Conservation (phyloP, 1,140 invertebrate species). For the Diachasmimorpha longicaudata region DNA sequence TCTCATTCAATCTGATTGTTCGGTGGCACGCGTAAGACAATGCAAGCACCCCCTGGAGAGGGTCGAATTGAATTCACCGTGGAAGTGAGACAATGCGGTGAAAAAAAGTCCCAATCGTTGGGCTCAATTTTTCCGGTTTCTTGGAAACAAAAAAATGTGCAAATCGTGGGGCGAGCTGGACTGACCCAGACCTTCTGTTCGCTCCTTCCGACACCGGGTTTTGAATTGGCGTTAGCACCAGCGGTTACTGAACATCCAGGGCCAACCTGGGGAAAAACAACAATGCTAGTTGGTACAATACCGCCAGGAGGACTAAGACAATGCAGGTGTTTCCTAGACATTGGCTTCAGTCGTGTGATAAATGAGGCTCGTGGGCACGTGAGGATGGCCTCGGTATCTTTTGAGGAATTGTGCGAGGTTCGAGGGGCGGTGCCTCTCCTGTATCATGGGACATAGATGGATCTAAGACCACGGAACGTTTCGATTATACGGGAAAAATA, state of each 20-base stretch:
- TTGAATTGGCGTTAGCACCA: not conserved
- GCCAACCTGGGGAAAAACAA: not conserved
- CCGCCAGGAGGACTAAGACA: not conserved
- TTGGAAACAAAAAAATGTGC: not conserved
- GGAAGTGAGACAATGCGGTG: not conserved
- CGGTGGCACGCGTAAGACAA: not conserved
- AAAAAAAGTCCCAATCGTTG: not conserved
- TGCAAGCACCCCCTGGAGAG: not conserved
- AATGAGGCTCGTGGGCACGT: not conserved
- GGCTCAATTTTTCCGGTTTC: not conserved
- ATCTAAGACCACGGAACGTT: not conserved
- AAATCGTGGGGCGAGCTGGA: not conserved
- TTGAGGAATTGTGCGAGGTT: not conserved
- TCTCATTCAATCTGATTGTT: not conserved
- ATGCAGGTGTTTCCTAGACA: not conserved
- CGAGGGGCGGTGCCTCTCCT: not conserved
- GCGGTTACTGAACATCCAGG: not conserved
- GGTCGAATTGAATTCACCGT: not conserved
- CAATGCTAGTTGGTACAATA: not conserved
- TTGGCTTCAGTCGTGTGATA: not conserved
- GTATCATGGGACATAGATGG: not conserved
- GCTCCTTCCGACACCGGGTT: not conserved
- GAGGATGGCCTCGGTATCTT: slow-evolving; percentile 1
- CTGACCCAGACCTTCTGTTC: not conserved
- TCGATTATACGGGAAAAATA: slow-evolving; percentile 7